These are phyloP conservation scores for Oreochromis grahami DNA, from an alignment of 2,797 vertebrate genomes.

Conservation along the genomic window DNA sequence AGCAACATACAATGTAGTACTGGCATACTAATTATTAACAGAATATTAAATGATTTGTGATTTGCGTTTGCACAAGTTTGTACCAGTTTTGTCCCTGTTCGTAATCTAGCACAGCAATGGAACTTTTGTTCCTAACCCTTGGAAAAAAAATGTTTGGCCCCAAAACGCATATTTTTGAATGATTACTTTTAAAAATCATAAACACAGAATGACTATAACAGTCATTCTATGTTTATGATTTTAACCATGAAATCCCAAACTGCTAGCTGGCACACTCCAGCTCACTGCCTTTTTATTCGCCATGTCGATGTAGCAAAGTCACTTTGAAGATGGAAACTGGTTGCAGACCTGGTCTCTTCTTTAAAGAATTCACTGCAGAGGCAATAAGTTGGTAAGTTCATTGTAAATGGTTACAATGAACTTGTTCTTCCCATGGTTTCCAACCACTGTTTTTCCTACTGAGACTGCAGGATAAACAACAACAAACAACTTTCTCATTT, in stretches of 20 bases:
- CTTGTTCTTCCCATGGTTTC: background rate
- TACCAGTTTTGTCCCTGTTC: background rate
- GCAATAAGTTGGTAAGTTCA: background rate
- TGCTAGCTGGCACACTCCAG: background rate
- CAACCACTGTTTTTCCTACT: background rate
- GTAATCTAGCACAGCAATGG: background rate
- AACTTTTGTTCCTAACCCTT: background rate
- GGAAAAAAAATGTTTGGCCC: background rate
- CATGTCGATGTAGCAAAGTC: background rate
- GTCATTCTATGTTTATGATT: too few relatives aligned
- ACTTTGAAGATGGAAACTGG: background rate
- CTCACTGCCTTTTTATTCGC: background rate
- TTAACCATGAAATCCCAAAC: background rate
- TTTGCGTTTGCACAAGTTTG: background rate
- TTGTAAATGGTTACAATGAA: background rate
- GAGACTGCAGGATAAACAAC: background rate
- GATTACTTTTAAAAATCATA: background rate
- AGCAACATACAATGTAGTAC: background rate
- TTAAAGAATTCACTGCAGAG: background rate
- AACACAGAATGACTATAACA: background rate
- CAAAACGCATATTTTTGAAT: background rate
- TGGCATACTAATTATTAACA: background rate
- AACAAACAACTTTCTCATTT: background rate
- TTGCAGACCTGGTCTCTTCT: background rate
- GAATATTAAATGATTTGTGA: background rate